Evolutionary conservation across 2,113 vertebrate genomes (phyloP).

Genomic region (Petrocephalus zakoni): DNA sequence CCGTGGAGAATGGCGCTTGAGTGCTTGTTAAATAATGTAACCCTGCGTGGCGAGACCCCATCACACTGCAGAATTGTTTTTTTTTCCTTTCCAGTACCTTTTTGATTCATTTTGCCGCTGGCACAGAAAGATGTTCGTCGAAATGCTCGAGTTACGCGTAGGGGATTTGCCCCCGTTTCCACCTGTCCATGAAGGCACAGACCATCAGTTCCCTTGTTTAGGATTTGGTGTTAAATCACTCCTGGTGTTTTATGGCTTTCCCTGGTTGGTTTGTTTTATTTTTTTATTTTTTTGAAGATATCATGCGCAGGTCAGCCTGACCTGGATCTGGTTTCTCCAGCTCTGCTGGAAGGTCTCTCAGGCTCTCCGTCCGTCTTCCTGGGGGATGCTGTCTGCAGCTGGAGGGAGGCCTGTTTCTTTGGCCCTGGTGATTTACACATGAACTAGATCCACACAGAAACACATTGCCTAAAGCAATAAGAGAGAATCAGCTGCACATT

Average conservation of each 20-base stretch:
- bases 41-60: not conserved
- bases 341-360: not conserved
- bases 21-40: not conserved
- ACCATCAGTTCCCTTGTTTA: not conserved
- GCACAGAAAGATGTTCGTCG: not conserved
- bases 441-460: not conserved
- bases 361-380: not conserved
- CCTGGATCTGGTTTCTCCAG: not conserved
- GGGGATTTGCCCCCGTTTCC: not conserved
- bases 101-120: not conserved
- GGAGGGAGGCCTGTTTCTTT: not conserved
- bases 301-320: conserved; percentile 8
- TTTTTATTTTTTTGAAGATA: not conserved
- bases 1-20: not conserved
- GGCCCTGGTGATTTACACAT: not conserved
- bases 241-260: not conserved
- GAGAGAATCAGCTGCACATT: not conserved
- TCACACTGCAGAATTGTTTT: not conserved
- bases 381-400: not conserved
- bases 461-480: not conserved
- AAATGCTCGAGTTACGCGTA: not conserved
- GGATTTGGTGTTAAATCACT: not conserved
- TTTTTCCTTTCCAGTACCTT: not conserved
- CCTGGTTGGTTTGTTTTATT: not conserved
- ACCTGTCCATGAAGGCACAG: not conserved